These are phyloP conservation scores for Pissodes strobi DNA, from an alignment of 1,140 invertebrate genomes.

Conservation along the genomic window DNA sequence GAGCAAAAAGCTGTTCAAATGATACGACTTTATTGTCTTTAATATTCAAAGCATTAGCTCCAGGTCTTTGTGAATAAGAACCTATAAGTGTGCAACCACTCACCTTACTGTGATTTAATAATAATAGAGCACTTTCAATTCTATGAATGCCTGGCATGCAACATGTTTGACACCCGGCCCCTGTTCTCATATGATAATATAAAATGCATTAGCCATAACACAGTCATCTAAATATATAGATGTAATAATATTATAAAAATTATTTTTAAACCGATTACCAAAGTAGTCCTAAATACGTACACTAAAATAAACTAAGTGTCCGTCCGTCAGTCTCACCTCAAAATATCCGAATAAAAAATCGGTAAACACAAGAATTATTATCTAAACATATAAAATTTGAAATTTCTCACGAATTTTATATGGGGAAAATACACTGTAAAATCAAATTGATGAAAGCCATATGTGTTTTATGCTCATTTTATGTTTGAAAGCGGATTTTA, in stretches of 20 bases:
- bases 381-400: conserved; percentile 34
- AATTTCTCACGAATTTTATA: conserved; percentile 32
- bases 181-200: no score
- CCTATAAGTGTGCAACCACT: no score
- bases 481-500: conserved; percentile 23
- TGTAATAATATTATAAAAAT: neutral
- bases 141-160: no score
- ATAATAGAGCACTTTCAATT: no score
- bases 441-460: conserved; percentile 33
- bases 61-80: no score
- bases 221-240: neutral
- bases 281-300: conserved; percentile 3
- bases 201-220: no score
- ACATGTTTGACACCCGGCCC: no score
- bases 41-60: no score
- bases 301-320: conserved; percentile 12
- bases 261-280: conserved; percentile 20
- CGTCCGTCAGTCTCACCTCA: conserved; percentile 24
- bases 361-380: conserved; percentile 32
- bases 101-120: no score
- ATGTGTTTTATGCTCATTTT: conserved; percentile 34
- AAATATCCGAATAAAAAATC: conserved; percentile 26
- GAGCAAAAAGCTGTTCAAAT: no score
- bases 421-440: conserved; percentile 28
- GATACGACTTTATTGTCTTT: no score